phyloP scores from a whole-genome alignment of 2,113 vertebrate genomes.

The Sinocyclocheilus rhinocerous region DNA sequence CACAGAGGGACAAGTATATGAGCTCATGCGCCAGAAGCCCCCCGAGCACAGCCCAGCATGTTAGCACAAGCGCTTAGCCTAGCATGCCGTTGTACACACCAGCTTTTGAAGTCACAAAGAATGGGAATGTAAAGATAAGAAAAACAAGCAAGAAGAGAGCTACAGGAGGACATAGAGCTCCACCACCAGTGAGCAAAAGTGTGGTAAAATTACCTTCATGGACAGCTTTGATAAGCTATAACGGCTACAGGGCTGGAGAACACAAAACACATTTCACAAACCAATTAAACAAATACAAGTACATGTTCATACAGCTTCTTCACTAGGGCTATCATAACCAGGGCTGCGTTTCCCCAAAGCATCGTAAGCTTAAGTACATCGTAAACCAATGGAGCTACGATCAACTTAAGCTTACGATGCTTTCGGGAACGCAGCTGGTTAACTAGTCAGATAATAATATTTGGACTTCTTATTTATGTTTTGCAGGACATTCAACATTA shows the following conservation, averaged over 20 bases:
- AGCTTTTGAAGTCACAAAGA: background rate
- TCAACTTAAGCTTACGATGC: too few relatives aligned
- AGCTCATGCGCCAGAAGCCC: constrained; percentile 60
- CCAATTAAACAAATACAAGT: background rate
- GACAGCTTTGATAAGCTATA: constrained; percentile 77
- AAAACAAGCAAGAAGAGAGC: background rate
- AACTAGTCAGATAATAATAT: background rate
- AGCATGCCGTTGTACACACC: constrained; percentile 27
- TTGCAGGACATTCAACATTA: background rate
- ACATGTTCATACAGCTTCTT: background rate
- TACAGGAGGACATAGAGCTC: constrained; percentile 52
- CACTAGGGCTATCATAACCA: background rate
- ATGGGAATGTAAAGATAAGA: background rate
- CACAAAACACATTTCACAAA: constrained; percentile 55
- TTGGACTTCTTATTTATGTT: background rate
- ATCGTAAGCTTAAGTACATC: too few relatives aligned
- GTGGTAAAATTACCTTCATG: constrained; percentile 68
- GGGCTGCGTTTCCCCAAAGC: too few relatives aligned
- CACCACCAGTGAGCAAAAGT: constrained; percentile 57
- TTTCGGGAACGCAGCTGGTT: background rate
- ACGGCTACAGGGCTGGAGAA: constrained; percentile 69
- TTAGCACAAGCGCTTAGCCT: constrained; percentile 28
- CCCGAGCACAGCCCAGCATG: constrained; percentile 5
- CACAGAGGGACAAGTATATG: constrained; percentile 56
- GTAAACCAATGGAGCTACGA: too few relatives aligned